Evolutionary conservation across 2,113 vertebrate genomes (phyloP).

Genomic region (Tragelaphus imberbis): DNA sequence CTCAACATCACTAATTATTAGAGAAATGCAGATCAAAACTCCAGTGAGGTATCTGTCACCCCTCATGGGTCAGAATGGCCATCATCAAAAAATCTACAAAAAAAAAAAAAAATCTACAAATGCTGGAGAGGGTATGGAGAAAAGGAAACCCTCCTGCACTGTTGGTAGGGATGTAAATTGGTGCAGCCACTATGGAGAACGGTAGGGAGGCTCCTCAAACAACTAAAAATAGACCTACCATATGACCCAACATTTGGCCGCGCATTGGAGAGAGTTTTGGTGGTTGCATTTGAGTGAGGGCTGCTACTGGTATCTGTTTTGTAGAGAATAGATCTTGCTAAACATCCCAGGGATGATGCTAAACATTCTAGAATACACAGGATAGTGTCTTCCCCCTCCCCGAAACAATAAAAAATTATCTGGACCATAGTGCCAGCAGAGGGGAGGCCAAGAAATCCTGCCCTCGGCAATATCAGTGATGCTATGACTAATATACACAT

Average conservation of each 20-base stretch:
- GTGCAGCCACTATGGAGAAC: neutral
- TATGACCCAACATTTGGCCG: neutral
- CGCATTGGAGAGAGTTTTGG: neutral
- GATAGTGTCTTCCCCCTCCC: accelerated
- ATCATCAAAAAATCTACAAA: neutral
- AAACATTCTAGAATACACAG: neutral
- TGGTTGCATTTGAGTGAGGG: neutral
- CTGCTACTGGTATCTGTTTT: neutral
- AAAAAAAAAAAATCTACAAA: neutral
- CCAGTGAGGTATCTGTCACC: neutral
- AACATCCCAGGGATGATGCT: neutral
- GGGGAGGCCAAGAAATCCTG: neutral
- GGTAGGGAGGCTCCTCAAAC: neutral
- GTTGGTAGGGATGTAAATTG: neutral
- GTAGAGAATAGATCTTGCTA: neutral
- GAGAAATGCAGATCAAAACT: neutral
- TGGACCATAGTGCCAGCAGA: accelerated
- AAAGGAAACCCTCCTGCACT: neutral
- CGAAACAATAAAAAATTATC: neutral
- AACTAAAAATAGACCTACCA: neutral
- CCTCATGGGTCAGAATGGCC: neutral
- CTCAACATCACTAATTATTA: neutral
- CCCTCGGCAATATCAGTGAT: too few relatives aligned
- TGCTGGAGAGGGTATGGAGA: neutral
- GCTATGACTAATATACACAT: neutral